Conservation (phyloP, 2,797 vertebrate species). For the Glyptemys insculpta region DNA sequence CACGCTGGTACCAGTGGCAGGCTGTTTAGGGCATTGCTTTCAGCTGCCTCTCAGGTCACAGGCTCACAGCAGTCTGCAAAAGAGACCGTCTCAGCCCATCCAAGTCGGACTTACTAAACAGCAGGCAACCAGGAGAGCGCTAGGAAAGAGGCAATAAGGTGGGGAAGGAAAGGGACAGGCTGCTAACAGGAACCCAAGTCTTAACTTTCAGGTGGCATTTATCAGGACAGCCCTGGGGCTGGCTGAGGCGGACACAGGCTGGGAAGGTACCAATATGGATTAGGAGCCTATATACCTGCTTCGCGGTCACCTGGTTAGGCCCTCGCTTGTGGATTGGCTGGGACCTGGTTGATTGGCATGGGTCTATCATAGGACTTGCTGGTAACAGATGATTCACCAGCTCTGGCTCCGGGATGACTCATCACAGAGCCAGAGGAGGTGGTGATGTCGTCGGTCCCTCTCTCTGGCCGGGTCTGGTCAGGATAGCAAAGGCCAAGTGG, state of each 20-base stretch:
- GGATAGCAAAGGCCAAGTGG: no score
- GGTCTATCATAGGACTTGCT: no score
- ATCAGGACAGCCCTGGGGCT: background rate
- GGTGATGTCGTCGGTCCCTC: no score
- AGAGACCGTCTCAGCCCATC: background rate
- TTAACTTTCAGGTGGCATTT: background rate
- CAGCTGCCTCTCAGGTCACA: background rate
- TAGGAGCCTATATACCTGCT: background rate
- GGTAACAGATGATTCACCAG: no score
- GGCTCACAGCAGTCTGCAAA: background rate
- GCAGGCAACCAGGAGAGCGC: no score
- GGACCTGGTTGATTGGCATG: no score
- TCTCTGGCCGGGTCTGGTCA: no score
- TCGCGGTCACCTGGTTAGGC: fast-evolving
- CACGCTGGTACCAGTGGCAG: background rate
- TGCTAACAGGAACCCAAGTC: background rate
- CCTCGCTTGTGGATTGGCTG: background rate
- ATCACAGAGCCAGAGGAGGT: no score
- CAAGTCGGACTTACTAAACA: background rate
- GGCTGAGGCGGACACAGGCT: background rate
- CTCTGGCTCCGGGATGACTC: no score
- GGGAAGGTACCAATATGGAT: no score
- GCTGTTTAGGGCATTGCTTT: background rate
- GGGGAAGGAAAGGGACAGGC: background rate
- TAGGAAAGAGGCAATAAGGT: background rate